A percentile compares a stretch with the other conserved stretches of the same genome.
These are phyloP conservation scores for Psephotus haematonotus DNA, from an alignment of 2,113 vertebrate genomes.

Conservation along the genomic window DNA sequence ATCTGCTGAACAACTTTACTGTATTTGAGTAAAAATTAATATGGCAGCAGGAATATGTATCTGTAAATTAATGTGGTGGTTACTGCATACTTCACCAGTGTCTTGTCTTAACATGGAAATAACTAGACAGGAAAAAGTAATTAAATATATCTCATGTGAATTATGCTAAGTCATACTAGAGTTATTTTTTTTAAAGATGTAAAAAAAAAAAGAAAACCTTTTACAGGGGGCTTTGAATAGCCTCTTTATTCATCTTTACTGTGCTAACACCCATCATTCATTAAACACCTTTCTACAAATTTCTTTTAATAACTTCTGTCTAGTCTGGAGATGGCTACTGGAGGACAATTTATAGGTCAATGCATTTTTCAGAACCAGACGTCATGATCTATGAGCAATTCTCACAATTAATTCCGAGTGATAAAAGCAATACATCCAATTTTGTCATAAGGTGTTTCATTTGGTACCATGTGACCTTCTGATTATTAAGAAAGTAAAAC, in stretches of 20 bases:
- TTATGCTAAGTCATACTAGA: not conserved
- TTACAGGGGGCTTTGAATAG: not conserved
- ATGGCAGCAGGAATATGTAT: not conserved
- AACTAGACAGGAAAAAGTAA: not conserved
- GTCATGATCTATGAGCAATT: constrained; percentile 2
- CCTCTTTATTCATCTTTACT: constrained; percentile 2
- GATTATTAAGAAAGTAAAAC: not conserved
- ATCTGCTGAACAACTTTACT: constrained; percentile 34
- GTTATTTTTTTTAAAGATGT: not conserved
- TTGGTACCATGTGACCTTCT: not conserved
- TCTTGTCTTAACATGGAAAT: not conserved
- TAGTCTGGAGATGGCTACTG: not conserved
- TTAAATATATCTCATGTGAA: not conserved
- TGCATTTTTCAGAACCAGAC: constrained; percentile 28
- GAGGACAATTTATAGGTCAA: constrained; percentile 25
- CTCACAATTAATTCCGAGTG: not conserved
- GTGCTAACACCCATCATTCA: constrained; percentile 3
- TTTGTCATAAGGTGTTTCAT: constrained; percentile 4
- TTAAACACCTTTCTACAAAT: not conserved
- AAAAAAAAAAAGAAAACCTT: not conserved
- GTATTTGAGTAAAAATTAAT: not conserved
- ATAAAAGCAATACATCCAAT: not conserved
- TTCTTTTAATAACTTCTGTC: not conserved
- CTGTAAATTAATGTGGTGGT: not conserved
- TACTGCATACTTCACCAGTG: not conserved